Evolutionary conservation across 2,113 vertebrate species (phyloP), one percentile per base, ranked within the genome.

Genomic region (Heterochromis multidens): DNA sequence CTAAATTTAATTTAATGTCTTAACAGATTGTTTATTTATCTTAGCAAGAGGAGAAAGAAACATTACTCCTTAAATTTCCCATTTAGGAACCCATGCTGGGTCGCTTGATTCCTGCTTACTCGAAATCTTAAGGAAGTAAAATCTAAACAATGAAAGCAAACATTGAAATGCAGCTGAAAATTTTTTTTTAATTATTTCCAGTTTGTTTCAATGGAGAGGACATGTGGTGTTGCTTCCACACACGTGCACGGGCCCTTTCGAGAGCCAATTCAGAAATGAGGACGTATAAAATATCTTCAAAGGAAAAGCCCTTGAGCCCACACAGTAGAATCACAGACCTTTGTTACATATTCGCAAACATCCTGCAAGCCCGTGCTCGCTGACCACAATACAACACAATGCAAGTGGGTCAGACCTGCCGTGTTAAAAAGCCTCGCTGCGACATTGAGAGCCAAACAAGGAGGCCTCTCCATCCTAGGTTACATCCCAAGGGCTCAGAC

Each of bases 321-420:
- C 17, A 3, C 58, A 74, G 87, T 59, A n/a, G 84, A 72, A 59
- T 49, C 27, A 49, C 63, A 35, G 82, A 77, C 89, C 92, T 94
- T 94, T 93, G 92, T 93, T 84, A 72, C 83, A 77, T 87, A 59
- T 89, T 89, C 72, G 74, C 79, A 89, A 93, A 83, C 46, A 72
- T 54, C 92, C 89, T 29, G 35, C 40, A 0, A 90, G 65, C 56
- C 43, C 79, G 25, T 77, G 46, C 87, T 76, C 9, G 84, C 79
- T 79, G 90, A 67, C 79, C 80, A 60, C 65, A 77, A 72, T 79
- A 86, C 1, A 33, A 65, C 81, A 93, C 89, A 92, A 91, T 89
- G 83, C 87, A 92, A 92, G 84, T 90, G 90, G 94, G 92, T 95
- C 92, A 91, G 70, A 83, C n/a, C 84, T 11, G 72, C 65, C 19